phyloP scores from a whole-genome alignment of 2,113 vertebrate species.

The Glaucomys volans region DNA sequence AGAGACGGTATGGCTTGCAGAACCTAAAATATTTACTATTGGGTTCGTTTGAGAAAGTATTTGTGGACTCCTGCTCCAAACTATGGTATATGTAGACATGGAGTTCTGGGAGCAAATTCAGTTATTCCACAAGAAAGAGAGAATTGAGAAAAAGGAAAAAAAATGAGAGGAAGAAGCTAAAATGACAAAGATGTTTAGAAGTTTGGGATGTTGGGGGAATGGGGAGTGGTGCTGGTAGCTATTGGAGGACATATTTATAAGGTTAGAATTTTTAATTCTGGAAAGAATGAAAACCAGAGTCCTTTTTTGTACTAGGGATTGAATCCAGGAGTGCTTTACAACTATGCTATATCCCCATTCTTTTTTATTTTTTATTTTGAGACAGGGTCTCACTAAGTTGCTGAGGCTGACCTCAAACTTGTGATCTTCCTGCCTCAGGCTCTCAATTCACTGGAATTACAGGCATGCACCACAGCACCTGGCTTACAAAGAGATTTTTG shows the following conservation, averaged over 20 bases:
- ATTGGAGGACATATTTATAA: background rate
- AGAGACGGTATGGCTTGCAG: background rate
- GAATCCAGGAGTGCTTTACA: background rate
- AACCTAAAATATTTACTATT: background rate
- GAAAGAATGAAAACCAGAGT: background rate
- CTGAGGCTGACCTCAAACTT: background rate
- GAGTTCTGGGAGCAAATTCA: slow-evolving; percentile 21
- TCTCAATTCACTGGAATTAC: background rate
- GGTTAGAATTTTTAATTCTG: background rate
- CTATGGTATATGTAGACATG: background rate
- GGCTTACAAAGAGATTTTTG: background rate
- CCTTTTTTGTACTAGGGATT: background rate
- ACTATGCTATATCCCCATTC: background rate
- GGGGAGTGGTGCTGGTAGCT: background rate
- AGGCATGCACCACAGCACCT: background rate
- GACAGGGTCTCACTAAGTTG: background rate
- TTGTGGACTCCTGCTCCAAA: background rate
- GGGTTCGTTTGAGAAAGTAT: background rate
- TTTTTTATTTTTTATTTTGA: background rate
- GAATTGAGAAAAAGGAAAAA: background rate
- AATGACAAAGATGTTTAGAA: background rate
- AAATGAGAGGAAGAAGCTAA: background rate
- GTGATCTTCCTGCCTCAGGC: background rate
- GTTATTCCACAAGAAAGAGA: background rate
- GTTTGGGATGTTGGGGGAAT: background rate